Evolutionary conservation across 2,113 vertebrate genomes (phyloP).

Genomic region (Saguinus midas): DNA sequence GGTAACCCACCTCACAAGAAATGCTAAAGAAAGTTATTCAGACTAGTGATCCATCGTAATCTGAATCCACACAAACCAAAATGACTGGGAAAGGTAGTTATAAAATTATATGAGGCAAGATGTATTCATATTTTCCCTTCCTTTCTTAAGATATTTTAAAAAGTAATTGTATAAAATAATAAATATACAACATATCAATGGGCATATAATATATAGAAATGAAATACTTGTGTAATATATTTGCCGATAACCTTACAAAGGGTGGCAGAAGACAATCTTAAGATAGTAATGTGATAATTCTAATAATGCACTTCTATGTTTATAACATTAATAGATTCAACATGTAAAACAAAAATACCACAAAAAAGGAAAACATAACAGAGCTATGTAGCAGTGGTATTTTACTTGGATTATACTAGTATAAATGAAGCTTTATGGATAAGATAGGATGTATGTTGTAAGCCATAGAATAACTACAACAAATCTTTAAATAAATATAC

Average conservation of each 20-base stretch:
- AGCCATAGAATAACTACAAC: background rate
- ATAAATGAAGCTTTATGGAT: background rate
- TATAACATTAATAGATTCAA: background rate
- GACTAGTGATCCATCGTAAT: background rate
- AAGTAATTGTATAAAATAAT: background rate
- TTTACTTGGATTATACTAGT: background rate
- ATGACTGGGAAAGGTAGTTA: background rate
- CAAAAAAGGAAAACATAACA: background rate
- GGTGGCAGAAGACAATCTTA: background rate
- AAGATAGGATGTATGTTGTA: background rate
- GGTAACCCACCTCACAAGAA: background rate
- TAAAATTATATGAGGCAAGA: background rate
- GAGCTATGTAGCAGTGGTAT: background rate
- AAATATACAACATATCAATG: background rate
- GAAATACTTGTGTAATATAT: background rate
- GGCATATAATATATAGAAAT: background rate
- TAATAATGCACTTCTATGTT: background rate
- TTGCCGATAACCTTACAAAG: background rate
- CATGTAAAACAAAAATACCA: background rate
- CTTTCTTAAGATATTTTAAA: background rate
- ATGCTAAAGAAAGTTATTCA: background rate
- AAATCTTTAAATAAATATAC: background rate
- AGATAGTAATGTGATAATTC: background rate
- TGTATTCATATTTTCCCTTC: background rate
- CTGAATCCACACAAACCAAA: background rate